Conservation (phyloP, 2,797 vertebrate genomes). For the Rhinophrynus dorsalis region DNA sequence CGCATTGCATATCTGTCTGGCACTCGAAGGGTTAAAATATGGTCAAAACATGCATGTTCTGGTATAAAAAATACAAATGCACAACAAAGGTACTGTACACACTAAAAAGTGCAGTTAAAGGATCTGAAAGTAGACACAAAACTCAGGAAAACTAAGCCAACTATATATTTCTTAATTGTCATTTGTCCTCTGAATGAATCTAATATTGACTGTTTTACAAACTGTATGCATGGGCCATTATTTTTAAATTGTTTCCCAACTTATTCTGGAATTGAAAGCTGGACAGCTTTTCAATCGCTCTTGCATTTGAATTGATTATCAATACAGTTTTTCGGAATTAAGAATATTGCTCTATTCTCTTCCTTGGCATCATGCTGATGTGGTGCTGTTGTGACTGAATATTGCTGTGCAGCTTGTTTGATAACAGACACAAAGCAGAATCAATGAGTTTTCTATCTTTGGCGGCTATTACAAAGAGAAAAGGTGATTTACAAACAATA, state of each 20-base stretch:
- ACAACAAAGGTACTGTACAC: no score
- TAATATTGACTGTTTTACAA: conserved; percentile 89
- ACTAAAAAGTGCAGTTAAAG: no score
- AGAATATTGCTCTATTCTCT: conserved; percentile 76
- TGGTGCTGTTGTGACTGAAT: conserved; percentile 82
- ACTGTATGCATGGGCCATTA: conserved; percentile 86
- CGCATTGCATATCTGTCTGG: no score
- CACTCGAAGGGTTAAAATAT: no score
- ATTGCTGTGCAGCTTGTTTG: conserved; percentile 70
- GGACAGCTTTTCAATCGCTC: conserved; percentile 95
- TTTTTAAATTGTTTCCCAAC: conserved; percentile 99
- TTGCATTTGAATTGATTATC: conserved; percentile 95
- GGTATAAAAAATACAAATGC: no score
- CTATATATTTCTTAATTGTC: conserved; percentile 69
- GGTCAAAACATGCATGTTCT: no score
- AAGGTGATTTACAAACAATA: conserved; percentile 54
- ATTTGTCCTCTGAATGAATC: conserved; percentile 91
- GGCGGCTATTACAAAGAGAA: conserved; percentile 55
- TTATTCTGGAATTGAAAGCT: conserved; percentile 91
- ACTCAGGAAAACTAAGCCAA: conserved; percentile 47
- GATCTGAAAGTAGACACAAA: not conserved
- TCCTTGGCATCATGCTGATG: conserved; percentile 65
- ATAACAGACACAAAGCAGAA: conserved; percentile 81
- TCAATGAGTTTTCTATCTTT: conserved; percentile 85
- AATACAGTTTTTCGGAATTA: conserved; percentile 88